phyloP scores from a whole-genome alignment of 2,797 vertebrate species.

The Poecilia velifera region DNA sequence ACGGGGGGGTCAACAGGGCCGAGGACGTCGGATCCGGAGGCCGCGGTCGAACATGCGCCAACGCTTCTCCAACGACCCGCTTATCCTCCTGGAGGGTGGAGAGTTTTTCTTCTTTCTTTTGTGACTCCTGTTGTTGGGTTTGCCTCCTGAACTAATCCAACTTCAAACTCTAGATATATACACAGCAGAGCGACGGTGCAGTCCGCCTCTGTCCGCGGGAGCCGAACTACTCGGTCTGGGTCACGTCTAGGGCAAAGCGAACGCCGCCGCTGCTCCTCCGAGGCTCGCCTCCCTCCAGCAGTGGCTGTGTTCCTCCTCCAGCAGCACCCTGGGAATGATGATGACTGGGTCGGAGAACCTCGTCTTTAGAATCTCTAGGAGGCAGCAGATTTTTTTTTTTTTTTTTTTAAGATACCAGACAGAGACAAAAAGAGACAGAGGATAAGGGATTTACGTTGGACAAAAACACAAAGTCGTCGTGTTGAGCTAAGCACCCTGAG shows the following conservation, averaged over 20 bases:
- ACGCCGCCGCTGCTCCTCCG: slow-evolving; percentile 75
- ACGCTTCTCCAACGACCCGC: slow-evolving; percentile 31
- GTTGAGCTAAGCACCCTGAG: slow-evolving; percentile 75
- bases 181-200: slow-evolving; percentile 57
- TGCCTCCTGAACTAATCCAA: slow-evolving; percentile 41
- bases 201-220: slow-evolving; percentile 16
- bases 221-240: slow-evolving; percentile 72
- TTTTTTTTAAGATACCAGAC: slow-evolving; percentile 60
- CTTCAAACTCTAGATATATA: slow-evolving; percentile 72
- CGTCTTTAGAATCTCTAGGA: slow-evolving; percentile 81
- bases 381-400: slow-evolving; percentile 75
- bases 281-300: slow-evolving; percentile 74
- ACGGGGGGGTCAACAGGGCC: slow-evolving; percentile 49
- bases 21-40: slow-evolving; percentile 38
- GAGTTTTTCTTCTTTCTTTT: not conserved
- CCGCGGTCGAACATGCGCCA: slow-evolving; percentile 68
- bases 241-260: slow-evolving; percentile 80
- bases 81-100: not conserved
- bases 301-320: slow-evolving; percentile 81
- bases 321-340: slow-evolving; percentile 83
- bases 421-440: slow-evolving; percentile 62
- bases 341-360: slow-evolving; percentile 82
- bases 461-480: slow-evolving; percentile 39
- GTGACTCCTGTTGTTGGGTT: slow-evolving; percentile 1
- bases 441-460: slow-evolving; percentile 69